Conservation (phyloP, 2,888 invertebrate genomes). For the Idaea straminata region DNA sequence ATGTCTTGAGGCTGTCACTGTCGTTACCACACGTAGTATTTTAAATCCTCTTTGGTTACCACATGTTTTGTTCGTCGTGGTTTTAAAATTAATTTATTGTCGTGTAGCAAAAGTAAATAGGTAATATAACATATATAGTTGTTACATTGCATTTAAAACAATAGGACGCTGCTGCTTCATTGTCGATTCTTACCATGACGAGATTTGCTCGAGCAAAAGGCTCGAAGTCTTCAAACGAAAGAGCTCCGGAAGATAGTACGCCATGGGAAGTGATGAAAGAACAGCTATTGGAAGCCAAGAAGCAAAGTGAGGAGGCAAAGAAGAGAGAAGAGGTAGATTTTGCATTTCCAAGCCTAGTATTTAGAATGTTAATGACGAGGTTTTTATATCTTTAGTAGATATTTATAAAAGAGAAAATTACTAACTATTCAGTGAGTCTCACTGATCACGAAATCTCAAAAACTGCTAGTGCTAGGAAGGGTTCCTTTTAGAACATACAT, state of each 20-base stretch:
- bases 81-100: too few relatives aligned
- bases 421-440: too few relatives aligned
- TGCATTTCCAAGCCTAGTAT: background rate
- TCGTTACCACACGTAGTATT: background rate
- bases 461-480: too few relatives aligned
- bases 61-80: background rate
- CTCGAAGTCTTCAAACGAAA: slow-evolving; percentile 86
- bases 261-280: slow-evolving; percentile 87
- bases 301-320: slow-evolving; percentile 63
- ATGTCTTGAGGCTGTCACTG: background rate
- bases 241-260: slow-evolving; percentile 84
- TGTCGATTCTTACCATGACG: slow-evolving; percentile 77
- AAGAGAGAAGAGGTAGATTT: slow-evolving; percentile 58
- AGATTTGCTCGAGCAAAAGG: slow-evolving; percentile 87
- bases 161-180: background rate
- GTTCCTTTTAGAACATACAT: too few relatives aligned
- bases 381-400: background rate
- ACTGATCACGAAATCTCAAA: too few relatives aligned
- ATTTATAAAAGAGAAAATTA: too few relatives aligned
- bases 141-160: background rate
- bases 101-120: too few relatives aligned
- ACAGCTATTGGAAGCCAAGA: slow-evolving; percentile 77
- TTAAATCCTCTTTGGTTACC: too few relatives aligned
- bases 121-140: too few relatives aligned
- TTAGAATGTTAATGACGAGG: background rate